phyloP scores from a whole-genome alignment of 2,113 vertebrate species.

The Pithys albifrons region DNA sequence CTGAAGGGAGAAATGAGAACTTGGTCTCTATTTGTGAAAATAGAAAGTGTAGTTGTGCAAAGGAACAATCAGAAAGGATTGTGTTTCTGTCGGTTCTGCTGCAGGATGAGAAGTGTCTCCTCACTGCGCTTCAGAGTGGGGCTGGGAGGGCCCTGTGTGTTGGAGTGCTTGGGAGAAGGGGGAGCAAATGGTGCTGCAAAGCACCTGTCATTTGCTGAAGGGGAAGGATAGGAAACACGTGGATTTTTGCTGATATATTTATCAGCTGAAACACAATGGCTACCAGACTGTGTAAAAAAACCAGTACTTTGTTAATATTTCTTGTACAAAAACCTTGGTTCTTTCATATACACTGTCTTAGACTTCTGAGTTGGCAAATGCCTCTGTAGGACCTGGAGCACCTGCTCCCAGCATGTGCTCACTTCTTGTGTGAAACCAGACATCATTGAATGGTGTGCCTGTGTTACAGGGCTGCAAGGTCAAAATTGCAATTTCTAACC shows the following conservation, averaged over 20 bases:
- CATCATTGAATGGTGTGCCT: neutral
- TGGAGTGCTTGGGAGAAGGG: neutral
- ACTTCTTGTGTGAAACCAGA: neutral
- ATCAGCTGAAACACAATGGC: neutral
- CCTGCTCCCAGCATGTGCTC: neutral
- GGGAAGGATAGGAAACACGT: neutral
- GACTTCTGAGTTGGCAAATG: neutral
- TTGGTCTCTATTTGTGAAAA: neutral
- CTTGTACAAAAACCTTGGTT: neutral
- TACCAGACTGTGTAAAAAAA: neutral
- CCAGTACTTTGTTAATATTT: neutral
- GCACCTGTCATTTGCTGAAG: neutral
- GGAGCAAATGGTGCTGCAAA: neutral
- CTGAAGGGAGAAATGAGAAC: neutral
- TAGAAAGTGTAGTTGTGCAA: neutral
- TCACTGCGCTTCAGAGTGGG: accelerated
- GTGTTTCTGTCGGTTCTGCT: neutral
- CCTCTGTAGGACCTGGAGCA: neutral
- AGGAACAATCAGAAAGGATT: neutral
- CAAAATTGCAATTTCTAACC: neutral
- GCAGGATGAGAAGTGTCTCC: neutral
- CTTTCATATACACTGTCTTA: neutral
- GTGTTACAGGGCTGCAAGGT: neutral
- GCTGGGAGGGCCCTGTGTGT: neutral
- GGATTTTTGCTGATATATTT: neutral